A percentile compares a stretch with the other conserved stretches of the same genome.
phyloP scores from a whole-genome alignment of 2,797 vertebrate genomes.

The Taenioides sp. region DNA sequence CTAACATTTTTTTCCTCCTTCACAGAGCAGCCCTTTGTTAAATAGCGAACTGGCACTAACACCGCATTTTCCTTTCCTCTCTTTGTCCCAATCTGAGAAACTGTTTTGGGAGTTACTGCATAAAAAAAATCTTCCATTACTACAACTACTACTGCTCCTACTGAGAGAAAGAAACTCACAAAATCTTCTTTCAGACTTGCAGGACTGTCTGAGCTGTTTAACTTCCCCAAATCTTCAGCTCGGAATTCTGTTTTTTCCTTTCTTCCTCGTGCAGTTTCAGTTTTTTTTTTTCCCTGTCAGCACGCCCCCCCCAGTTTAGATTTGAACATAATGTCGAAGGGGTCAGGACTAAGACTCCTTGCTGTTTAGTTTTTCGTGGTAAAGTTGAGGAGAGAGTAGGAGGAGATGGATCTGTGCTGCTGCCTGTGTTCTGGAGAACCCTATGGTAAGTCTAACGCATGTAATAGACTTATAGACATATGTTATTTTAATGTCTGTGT shows the following conservation, averaged over 20 bases:
- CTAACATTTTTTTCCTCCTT: constrained; percentile 18
- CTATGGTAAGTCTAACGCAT: constrained; percentile 46
- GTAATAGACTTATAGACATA: neutral
- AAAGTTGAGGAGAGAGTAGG: constrained; percentile 62
- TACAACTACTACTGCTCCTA: constrained; percentile 57
- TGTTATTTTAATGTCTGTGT: neutral
- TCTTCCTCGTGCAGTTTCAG: constrained; percentile 27
- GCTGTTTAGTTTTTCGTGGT: constrained; percentile 62
- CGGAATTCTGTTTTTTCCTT: constrained; percentile 27
- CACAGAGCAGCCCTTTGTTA: constrained; percentile 71
- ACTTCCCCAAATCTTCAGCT: constrained; percentile 54
- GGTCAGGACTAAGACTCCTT: constrained; percentile 70
- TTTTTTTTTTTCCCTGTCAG: constrained; percentile 32
- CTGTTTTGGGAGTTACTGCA: constrained; percentile 51
- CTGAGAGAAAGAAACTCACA: constrained; percentile 66
- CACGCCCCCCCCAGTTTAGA: constrained; percentile 69
- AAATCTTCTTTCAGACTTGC: constrained; percentile 49
- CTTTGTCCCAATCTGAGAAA: constrained; percentile 59
- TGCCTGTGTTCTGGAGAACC: constrained; percentile 59
- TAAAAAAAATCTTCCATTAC: constrained; percentile 19
- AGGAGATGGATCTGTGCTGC: constrained; percentile 76
- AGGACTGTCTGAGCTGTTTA: constrained; percentile 37
- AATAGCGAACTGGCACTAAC: constrained; percentile 30
- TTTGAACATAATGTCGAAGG: constrained; percentile 70
- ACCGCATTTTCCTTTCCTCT: constrained; percentile 63